These are phyloP conservation scores for Prietella phreatophila DNA, from an alignment of 2,113 vertebrate genomes.

Conservation along the genomic window DNA sequence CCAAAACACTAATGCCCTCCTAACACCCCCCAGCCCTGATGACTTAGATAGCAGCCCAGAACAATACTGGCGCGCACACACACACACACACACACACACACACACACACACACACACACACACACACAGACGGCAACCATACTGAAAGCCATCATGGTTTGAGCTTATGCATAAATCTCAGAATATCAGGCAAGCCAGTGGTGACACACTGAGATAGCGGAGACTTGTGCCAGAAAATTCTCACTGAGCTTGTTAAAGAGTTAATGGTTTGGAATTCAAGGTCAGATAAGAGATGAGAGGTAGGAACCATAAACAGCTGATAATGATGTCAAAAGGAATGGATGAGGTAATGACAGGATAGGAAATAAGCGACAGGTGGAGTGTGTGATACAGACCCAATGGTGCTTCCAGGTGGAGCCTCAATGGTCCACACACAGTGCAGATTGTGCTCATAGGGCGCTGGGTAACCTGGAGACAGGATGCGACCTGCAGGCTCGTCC, in stretches of 20 bases:
- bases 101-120: constrained; percentile 4
- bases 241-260: neutral
- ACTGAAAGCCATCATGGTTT: constrained; percentile 23
- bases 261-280: constrained; percentile 25
- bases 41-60: constrained; percentile 42
- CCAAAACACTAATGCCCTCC: constrained; percentile 47
- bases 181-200: neutral
- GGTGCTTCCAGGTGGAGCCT: constrained; percentile 91
- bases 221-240: neutral
- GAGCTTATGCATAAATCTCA: neutral
- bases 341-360: constrained; percentile 38
- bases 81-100: neutral
- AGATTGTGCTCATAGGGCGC: constrained; percentile 96
- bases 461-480: constrained; percentile 94
- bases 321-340: constrained; percentile 23
- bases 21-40: constrained; percentile 27
- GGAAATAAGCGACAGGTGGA: constrained; percentile 53
- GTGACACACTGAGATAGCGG: neutral
- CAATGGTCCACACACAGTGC: constrained; percentile 92
- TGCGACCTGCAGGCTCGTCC: constrained; percentile 81
- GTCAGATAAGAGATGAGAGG: constrained; percentile 2
- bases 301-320: neutral
- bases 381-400: constrained; percentile 80
- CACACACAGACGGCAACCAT: neutral
- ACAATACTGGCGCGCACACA: constrained; percentile 22